Conservation (phyloP, 1,140 invertebrate genomes). For the Antheraea mylitta region DNA sequence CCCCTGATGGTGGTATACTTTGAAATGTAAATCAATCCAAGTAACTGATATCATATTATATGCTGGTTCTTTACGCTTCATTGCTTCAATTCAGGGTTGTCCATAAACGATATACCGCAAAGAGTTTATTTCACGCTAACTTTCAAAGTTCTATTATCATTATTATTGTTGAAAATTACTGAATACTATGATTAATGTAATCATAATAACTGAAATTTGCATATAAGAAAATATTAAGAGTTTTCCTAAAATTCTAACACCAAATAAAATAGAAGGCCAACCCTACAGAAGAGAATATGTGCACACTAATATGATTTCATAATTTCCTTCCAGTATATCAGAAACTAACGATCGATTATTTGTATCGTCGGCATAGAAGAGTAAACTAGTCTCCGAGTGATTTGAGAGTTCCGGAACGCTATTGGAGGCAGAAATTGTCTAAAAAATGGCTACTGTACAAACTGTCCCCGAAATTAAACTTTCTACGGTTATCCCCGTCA, state of each 20-base stretch:
- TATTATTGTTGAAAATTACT: too few species aligned
- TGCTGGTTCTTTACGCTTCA: constrained; percentile 37
- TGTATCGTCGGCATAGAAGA: constrained; percentile 21
- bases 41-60: constrained; percentile 32
- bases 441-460: constrained; percentile 64
- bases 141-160: too few species aligned
- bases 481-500: constrained; percentile 42
- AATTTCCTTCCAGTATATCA: constrained; percentile 42
- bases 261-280: constrained; percentile 14
- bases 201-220: too few species aligned
- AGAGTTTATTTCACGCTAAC: not conserved
- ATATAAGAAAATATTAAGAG: too few species aligned
- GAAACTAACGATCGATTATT: constrained; percentile 30
- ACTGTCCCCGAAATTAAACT: constrained; percentile 51
- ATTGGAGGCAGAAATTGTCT: constrained; percentile 22
- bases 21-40: constrained; percentile 35
- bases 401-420: constrained; percentile 13
- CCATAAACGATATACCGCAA: not conserved
- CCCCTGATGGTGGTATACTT: constrained; percentile 20
- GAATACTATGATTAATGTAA: too few species aligned
- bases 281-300: constrained; percentile 33
- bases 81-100: constrained; percentile 33
- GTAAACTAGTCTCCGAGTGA: constrained; percentile 17
- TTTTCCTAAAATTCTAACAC: not conserved
- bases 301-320: constrained; percentile 42